Base-by-base conservation (phyloP, 2,797 vertebrate species). In the Gastrophryne carolinensis region DNA sequence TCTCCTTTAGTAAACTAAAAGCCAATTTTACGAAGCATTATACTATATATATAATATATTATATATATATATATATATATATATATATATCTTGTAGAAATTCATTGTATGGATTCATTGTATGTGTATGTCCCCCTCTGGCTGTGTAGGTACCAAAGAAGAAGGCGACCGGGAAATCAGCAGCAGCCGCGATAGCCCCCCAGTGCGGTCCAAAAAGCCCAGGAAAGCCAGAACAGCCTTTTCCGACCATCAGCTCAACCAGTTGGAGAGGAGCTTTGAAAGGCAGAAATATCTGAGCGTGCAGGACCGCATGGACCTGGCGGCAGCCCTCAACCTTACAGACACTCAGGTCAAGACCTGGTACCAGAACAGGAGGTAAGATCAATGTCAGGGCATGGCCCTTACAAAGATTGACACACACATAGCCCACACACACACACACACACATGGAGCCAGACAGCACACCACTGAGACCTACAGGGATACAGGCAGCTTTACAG, bases 331-430 rank as follows among this genome's bases (percentile, higher is more conserved):
- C 81, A 98, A 98, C 91, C 95, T 99, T 83, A 98, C 96, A 29
- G 97, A 98, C 93, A 98, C 97, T 15, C 97, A 99, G 88, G 97
- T 99, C 86, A 98, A 98, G 89, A 99, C 97, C 84, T 99, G 96
- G 97, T 99, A 99, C 93, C 97, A 98, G 91, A 98, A 99, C 92
- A 89, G 97, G 82, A 98, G 96, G 96, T 98, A 89, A 92, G 81
- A 13, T 3, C 15, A 47, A 3, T 9, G 32, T 21, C 24, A 44
- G 50, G 12, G 65, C 39, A 15, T 21, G 26, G 24, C 17, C 21
- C 44, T 23, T 11, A 29, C 61, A 47, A 15, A 47, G 63, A 66
- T 19, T 50, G 63, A 9, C 44, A 47, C 17, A 17, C n/a, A n/a
- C n/a, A n/a, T n/a, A n/a, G n/a, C n/a, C n/a, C n/a, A n/a, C n/a